Evolutionary conservation across 2,888 invertebrate species (phyloP).

Genomic region (Merodon equestris): DNA sequence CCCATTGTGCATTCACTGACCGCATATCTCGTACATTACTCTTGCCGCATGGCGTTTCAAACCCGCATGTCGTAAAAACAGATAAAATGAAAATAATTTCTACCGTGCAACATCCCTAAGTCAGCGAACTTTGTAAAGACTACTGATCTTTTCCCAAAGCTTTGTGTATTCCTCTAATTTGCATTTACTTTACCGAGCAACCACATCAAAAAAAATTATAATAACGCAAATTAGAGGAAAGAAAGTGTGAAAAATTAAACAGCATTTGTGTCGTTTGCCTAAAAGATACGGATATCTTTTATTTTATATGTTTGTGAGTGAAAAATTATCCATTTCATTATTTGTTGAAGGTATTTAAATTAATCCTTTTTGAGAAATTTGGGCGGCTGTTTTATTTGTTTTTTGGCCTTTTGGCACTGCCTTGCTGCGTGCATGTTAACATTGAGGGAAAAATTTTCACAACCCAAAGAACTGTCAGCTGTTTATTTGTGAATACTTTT

Average conservation of each 20-base stretch:
- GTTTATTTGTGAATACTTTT: slow-evolving; percentile 35
- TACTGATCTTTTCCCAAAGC: slow-evolving; percentile 18
- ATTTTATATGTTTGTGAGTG: slow-evolving; percentile 30
- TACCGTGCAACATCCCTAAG: slow-evolving; percentile 16
- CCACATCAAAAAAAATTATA: slow-evolving; percentile 24
- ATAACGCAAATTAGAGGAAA: slow-evolving; percentile 4
- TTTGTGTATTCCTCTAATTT: slow-evolving; percentile 20
- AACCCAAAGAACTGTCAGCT: slow-evolving; percentile 26
- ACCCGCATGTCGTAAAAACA: slow-evolving; percentile 21
- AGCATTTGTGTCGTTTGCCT: slow-evolving; percentile 52
- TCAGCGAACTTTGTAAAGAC: slow-evolving; percentile 44
- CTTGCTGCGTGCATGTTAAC: slow-evolving; percentile 10
- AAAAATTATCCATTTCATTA: slow-evolving; percentile 51
- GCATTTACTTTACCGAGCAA: slow-evolving; percentile 18
- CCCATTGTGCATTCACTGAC: slow-evolving; percentile 18
- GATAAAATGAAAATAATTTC: slow-evolving; percentile 24
- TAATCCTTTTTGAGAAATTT: slow-evolving; percentile 53
- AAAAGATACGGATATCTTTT: slow-evolving; percentile 37
- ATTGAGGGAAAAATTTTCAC: no score
- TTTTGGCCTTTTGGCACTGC: slow-evolving; percentile 43
- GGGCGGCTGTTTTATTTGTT: slow-evolving; percentile 53
- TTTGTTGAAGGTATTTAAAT: slow-evolving; percentile 55
- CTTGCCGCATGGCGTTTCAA: slow-evolving; percentile 10
- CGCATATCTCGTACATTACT: slow-evolving; percentile 30
- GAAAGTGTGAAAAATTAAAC: slow-evolving; percentile 58